A percentile compares a stretch with the other conserved stretches of the same genome.
Conservation (phyloP, 2,797 vertebrate species). For the Pyrocephalus nanus region DNA sequence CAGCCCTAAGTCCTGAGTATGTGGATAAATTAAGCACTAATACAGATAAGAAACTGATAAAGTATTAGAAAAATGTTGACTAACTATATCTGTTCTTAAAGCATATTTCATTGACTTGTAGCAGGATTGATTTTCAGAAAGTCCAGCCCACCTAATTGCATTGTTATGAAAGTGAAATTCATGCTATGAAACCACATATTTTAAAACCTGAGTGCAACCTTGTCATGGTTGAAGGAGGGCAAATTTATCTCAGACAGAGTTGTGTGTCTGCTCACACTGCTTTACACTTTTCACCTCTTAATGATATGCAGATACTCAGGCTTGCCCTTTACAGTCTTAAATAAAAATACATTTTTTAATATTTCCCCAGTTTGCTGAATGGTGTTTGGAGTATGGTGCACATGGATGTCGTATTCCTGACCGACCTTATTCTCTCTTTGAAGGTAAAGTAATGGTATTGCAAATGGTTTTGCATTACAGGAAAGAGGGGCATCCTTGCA, state of each 20-base stretch:
- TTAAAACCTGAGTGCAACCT: background rate
- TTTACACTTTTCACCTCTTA: background rate
- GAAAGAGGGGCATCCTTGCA: background rate
- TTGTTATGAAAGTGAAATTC: background rate
- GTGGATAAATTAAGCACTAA: background rate
- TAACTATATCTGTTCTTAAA: background rate
- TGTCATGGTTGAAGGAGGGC: background rate
- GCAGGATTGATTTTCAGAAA: background rate
- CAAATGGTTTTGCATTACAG: background rate
- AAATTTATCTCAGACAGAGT: background rate
- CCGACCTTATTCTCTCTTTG: slow-evolving; percentile 97
- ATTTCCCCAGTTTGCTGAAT: slow-evolving; percentile 90
- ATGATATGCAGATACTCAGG: background rate
- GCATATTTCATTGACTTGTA: background rate
- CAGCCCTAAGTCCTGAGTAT: background rate
- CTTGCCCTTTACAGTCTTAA: background rate
- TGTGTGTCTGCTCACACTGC: background rate
- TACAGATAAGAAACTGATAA: background rate
- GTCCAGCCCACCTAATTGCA: background rate
- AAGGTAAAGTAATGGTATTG: slow-evolving; percentile 82
- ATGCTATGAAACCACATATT: background rate
- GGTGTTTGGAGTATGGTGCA: slow-evolving; percentile 95
- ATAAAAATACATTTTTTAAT: background rate
- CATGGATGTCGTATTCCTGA: slow-evolving; percentile 97
- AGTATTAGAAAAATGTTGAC: background rate